Base-by-base conservation (phyloP, 1,140 invertebrate genomes). In the Drosophila novamexicana region DNA sequence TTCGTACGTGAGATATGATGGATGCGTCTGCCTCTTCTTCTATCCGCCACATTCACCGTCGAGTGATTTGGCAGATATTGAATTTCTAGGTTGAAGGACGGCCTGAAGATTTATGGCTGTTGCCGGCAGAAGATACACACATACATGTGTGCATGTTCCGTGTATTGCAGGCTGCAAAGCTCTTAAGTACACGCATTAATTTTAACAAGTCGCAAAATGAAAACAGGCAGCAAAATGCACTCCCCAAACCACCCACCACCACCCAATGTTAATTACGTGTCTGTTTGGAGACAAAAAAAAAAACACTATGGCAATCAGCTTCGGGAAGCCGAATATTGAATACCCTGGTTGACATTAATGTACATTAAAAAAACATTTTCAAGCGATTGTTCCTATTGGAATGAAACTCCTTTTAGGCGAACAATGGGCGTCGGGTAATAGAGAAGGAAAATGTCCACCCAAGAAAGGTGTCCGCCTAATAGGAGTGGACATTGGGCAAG, bases 1-100 rank as follows among this genome's bases (percentile, higher is more conserved):
- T 49, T 50, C 57, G 64, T 77, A 77, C 77, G 76, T 79, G 76
- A 73, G 76, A 73, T 78, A 79, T 79, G 76, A 79, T 78, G 75
- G 78, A 78, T 78, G 16, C 53, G 52, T 37, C 52, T 54, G 34
- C 16, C n/a, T 56, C 36, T 36, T 52, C 52, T 42, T 29, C 68
- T 47, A 57, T 37, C 8, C 16, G 14, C 34, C 36, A 66, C 56
- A 79, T 56, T 45, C 29, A 47, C 57, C 57, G 77, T 49, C 36
- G 32, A 65, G 44, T 49, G 59, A 40, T 52, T 67, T 69, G 77
- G 64, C 77, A 79, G 70, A 62, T 79, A 79, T 75, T 79, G 77
- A 77, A 72, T 79, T 79, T 79, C 77, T 74, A 79, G 77, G 69
- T 42, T 61, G 53, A 75, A 79, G 77, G 77, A 79, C 49, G 54